Conservation (phyloP, 2,797 vertebrate species). For the Trachops cirrhosus region DNA sequence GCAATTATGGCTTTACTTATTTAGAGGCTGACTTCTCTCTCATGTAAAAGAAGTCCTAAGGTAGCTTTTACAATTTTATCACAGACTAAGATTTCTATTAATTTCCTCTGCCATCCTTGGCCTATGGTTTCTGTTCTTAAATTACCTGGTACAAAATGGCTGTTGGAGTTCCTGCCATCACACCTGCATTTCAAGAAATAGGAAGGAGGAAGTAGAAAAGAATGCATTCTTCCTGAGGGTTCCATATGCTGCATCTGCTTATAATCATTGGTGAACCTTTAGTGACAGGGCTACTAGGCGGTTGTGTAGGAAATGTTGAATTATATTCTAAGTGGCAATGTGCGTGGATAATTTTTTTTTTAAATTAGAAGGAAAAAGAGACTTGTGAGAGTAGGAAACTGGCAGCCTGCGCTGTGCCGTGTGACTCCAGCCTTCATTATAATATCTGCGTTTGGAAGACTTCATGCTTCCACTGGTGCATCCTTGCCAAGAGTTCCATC, state of each 20-base stretch:
- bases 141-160: neutral
- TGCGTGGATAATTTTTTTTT: neutral
- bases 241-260: neutral
- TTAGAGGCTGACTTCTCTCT: neutral
- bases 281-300: neutral
- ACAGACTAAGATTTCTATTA: neutral
- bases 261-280: neutral
- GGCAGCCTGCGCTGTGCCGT: neutral
- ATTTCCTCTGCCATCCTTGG: neutral
- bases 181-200: neutral
- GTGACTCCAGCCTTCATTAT: neutral
- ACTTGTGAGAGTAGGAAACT: neutral
- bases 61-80: neutral
- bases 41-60: neutral
- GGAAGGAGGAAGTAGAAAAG: neutral
- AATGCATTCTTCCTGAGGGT: neutral
- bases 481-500: neutral
- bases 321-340: neutral
- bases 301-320: neutral
- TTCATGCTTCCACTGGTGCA: neutral
- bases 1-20: neutral
- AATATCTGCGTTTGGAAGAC: neutral
- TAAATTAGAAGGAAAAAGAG: slow-evolving; percentile 9
- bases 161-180: neutral
- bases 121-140: neutral